Evolutionary conservation across 2,113 vertebrate species (phyloP).

Genomic region (Sylvicapra grimmia): DNA sequence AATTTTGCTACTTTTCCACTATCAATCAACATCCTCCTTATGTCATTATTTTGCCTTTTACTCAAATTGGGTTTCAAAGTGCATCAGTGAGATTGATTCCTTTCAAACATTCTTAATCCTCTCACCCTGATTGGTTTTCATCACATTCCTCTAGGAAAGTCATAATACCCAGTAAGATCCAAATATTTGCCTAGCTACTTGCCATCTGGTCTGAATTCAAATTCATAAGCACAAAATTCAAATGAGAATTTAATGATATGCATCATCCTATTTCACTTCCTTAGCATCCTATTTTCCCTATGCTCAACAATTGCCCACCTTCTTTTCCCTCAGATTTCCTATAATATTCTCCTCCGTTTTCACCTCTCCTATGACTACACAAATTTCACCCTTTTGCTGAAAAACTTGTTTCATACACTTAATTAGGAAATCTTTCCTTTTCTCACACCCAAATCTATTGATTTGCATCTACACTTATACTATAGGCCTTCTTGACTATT

Average conservation of each 20-base stretch:
- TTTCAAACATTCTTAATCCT: neutral
- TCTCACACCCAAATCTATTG: neutral
- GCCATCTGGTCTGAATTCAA: neutral
- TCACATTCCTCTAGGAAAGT: neutral
- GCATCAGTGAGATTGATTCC: neutral
- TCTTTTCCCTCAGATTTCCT: neutral
- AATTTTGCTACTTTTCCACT: neutral
- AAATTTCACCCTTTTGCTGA: neutral
- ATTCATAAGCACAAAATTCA: neutral
- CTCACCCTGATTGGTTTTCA: neutral
- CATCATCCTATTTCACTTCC: neutral
- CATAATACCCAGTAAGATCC: neutral
- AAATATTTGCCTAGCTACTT: neutral
- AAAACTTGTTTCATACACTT: neutral
- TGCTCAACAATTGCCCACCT: accelerated
- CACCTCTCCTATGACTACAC: neutral
- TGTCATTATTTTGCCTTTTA: neutral
- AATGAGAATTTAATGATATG: neutral
- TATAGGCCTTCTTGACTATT: neutral
- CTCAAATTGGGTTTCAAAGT: neutral
- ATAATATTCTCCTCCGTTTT: neutral
- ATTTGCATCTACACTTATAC: neutral
- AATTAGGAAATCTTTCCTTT: neutral
- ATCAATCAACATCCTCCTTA: neutral
- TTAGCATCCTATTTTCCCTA: neutral